Evolutionary conservation across 2,113 vertebrate species (phyloP).

Genomic region (Hippocampus mohnikei): DNA sequence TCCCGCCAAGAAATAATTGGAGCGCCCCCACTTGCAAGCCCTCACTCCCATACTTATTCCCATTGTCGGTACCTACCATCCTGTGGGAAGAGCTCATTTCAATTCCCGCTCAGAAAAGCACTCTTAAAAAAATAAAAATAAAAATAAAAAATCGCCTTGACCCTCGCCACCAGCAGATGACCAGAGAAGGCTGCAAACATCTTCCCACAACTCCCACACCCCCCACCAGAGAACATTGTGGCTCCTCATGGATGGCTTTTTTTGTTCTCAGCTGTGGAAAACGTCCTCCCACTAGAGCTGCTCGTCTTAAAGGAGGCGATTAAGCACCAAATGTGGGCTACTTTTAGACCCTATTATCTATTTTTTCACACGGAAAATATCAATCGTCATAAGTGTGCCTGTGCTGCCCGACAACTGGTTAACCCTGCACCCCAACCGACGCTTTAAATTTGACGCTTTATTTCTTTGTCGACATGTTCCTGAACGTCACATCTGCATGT

Average conservation of each 20-base stretch:
- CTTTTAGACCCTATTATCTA: not conserved
- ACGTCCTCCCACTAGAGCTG: not conserved
- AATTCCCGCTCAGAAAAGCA: not conserved
- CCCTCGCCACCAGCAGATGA: not conserved
- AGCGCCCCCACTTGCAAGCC: not conserved
- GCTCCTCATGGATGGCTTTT: not conserved
- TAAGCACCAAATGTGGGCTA: not conserved
- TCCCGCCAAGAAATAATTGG: conserved; percentile 10
- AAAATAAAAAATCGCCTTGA: not conserved
- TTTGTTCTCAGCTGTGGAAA: not conserved
- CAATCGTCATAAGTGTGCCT: too few relatives aligned
- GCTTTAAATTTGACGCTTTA: not conserved
- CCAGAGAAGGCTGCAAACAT: not conserved
- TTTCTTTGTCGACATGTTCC: not conserved
- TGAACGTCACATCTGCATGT: not conserved
- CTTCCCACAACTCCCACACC: not conserved
- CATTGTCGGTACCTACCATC: not conserved
- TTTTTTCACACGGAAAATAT: not conserved
- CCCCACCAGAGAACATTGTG: not conserved
- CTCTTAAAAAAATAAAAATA: not conserved
- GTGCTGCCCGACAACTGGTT: not conserved
- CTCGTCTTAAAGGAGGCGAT: not conserved
- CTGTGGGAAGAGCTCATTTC: not conserved
- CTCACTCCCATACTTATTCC: not conserved
- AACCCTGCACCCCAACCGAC: not conserved